phyloP scores from a whole-genome alignment of 2,797 vertebrate species.

The Falco biarmicus region DNA sequence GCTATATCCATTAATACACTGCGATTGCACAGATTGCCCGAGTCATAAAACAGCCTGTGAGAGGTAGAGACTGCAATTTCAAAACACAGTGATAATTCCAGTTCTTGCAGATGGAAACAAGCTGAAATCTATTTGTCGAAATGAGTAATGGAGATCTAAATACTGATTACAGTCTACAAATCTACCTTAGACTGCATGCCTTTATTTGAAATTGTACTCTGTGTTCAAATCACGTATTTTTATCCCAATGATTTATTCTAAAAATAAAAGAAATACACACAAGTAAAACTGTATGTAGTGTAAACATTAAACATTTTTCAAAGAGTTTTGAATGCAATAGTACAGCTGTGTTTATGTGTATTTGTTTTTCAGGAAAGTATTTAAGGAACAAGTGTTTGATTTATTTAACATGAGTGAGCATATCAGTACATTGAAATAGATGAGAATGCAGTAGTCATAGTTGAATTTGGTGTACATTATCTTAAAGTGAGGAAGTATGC shows the following conservation, averaged over 20 bases:
- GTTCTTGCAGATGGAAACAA: neutral
- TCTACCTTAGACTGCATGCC: neutral
- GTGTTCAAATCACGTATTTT: neutral
- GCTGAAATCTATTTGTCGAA: neutral
- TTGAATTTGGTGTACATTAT: neutral
- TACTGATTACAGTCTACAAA: conserved; percentile 2
- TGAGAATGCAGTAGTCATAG: neutral
- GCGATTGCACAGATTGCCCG: neutral
- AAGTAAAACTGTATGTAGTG: neutral
- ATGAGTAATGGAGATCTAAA: neutral
- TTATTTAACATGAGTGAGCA: neutral
- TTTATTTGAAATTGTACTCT: neutral
- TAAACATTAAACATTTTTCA: neutral
- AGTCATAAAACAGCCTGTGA: neutral
- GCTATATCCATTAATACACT: neutral
- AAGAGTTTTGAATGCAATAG: neutral
- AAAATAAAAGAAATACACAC: neutral
- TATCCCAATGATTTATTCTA: neutral
- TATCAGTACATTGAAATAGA: neutral
- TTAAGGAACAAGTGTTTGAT: neutral
- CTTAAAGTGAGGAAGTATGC: neutral
- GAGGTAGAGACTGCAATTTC: neutral
- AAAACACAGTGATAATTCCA: neutral
- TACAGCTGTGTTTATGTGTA: neutral
- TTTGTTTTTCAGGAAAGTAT: neutral